These are phyloP conservation scores for Empis stercorea DNA, from an alignment of 2,888 invertebrate genomes.

Conservation along the genomic window DNA sequence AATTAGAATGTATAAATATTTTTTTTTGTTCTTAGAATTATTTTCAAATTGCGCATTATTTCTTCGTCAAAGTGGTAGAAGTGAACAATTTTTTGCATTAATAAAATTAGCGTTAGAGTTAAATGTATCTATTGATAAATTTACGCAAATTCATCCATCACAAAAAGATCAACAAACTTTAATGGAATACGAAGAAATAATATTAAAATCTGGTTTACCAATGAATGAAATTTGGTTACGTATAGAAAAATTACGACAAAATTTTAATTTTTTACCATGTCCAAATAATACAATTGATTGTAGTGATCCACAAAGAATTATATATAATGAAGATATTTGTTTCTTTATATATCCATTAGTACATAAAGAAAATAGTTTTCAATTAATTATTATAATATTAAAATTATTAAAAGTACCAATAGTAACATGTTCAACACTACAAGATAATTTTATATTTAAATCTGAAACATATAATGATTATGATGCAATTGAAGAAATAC, in stretches of 20 bases:
- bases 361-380: slow-evolving; percentile 43
- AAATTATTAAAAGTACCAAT: slow-evolving; percentile 44
- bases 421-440: slow-evolving; percentile 38
- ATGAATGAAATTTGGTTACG: slow-evolving; percentile 61
- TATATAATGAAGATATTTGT: slow-evolving; percentile 48
- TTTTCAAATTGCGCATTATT: slow-evolving; percentile 39
- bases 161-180: slow-evolving; percentile 26
- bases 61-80: slow-evolving; percentile 56
- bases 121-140: slow-evolving; percentile 42
- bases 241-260: slow-evolving; percentile 58
- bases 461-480: slow-evolving; percentile 28
- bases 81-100: slow-evolving; percentile 62
- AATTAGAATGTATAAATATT: not conserved
- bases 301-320: slow-evolving; percentile 52
- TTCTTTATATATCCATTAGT: slow-evolving; percentile 57
- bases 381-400: slow-evolving; percentile 46
- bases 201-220: slow-evolving; percentile 52
- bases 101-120: slow-evolving; percentile 54
- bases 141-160: slow-evolving; percentile 24
- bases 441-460: slow-evolving; percentile 29
- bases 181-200: slow-evolving; percentile 48
- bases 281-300: slow-evolving; percentile 36
- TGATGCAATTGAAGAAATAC: slow-evolving; percentile 40
- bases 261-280: slow-evolving; percentile 54
- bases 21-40: slow-evolving; percentile 37